Evolutionary conservation across 1,140 invertebrate genomes (phyloP).

Genomic region (Caenorhabditis briggsae): DNA sequence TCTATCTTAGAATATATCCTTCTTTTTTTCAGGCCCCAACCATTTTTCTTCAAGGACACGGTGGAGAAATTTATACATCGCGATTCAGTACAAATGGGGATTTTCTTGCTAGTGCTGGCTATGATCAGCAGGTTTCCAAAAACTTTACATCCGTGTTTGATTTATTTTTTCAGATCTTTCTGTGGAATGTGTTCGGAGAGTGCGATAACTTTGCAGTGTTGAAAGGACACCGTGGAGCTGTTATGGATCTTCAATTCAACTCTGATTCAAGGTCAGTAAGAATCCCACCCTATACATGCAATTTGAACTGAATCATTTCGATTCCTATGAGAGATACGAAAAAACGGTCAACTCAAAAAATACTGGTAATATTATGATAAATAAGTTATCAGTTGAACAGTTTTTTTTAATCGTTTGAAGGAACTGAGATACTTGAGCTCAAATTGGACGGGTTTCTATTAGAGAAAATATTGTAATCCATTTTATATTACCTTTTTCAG

Average conservation of each 20-base stretch:
- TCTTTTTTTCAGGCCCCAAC: constrained; percentile 85
- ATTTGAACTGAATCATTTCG: no score
- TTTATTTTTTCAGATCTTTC: constrained; percentile 78
- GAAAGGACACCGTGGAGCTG: constrained; percentile 90
- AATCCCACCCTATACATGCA: not conserved
- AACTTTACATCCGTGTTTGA: not conserved
- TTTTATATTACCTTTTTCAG: not conserved
- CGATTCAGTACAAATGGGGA: constrained; percentile 96
- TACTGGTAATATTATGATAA: no score
- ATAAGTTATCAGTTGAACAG: no score
- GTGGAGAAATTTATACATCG: constrained; percentile 92
- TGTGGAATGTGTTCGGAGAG: constrained; percentile 98
- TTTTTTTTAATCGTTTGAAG: no score
- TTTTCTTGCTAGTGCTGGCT: constrained; percentile 91
- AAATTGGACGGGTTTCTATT: no score
- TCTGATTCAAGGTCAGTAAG: constrained; percentile 84
- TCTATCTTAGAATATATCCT: no score
- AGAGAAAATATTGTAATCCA: not conserved
- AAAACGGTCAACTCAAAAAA: no score
- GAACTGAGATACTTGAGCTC: no score
- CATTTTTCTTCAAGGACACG: constrained; percentile 95
- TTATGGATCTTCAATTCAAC: constrained; percentile 95
- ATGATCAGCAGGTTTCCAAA: constrained; percentile 95
- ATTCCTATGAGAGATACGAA: no score
- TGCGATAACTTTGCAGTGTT: constrained; percentile 95